These are phyloP conservation scores for Gobio occitaniae DNA, from an alignment of 2,797 vertebrate genomes.

Conservation along the genomic window DNA sequence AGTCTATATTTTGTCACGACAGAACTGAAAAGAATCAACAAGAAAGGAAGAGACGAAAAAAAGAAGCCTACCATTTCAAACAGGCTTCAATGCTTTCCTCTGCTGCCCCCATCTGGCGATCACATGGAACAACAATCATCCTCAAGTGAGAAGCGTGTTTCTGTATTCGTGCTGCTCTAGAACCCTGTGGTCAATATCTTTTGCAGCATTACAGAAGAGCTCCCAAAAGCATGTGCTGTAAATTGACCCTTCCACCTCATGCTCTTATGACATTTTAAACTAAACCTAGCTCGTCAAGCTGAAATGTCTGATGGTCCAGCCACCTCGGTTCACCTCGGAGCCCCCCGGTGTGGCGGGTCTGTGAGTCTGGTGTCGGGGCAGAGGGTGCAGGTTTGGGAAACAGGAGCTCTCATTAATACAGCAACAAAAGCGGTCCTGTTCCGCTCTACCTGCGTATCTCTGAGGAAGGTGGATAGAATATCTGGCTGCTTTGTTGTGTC, in stretches of 20 bases:
- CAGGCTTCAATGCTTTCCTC: constrained; percentile 41
- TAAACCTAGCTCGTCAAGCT: not conserved
- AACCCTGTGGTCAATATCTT: not conserved
- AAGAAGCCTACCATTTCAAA: not conserved
- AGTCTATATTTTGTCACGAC: not conserved
- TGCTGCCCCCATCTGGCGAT: constrained; percentile 64
- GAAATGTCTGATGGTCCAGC: not conserved
- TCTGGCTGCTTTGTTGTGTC: constrained; percentile 60
- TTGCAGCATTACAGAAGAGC: not conserved
- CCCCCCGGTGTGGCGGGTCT: constrained; percentile 16
- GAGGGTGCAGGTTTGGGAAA: constrained; percentile 54
- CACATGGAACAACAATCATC: not conserved
- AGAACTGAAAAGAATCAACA: not conserved
- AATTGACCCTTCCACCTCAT: not conserved
- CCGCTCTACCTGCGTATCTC: constrained; percentile 48
- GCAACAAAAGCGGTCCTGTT: constrained; percentile 62
- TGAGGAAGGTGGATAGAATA: constrained; percentile 53
- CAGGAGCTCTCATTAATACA: constrained; percentile 58
- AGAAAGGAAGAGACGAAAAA: not conserved
- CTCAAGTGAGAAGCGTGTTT: not conserved
- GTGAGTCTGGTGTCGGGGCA: constrained; percentile 34
- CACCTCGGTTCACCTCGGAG: constrained; percentile 29
- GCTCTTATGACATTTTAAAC: not conserved
- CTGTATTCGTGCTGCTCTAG: not conserved
- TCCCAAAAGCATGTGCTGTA: not conserved